Evolutionary conservation across 2,113 vertebrate genomes (phyloP), one percentile per base, ranked within the genome.

Genomic region (Sylvia atricapilla): DNA sequence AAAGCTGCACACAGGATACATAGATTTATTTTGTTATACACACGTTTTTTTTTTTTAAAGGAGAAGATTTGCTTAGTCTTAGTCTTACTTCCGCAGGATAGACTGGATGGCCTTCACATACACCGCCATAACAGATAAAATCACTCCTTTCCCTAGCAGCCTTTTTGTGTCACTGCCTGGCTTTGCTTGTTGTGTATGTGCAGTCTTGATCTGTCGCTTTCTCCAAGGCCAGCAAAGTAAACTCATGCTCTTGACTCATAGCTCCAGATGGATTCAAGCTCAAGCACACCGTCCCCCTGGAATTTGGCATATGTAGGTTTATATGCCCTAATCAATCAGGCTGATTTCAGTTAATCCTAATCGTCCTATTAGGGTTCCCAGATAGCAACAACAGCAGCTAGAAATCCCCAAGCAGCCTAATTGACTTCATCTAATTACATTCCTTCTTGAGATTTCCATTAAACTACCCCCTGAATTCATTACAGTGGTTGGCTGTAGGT

Each of bases 341-440:
- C 74, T 97, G 94, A 97, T 97, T 98, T 96, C 96, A 98, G 91
- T 95, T 97, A 97, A 95, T 97, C 97, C 96, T 98, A 97, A 97
- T 97, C 91, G 93, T 97, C 96, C 97, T 97, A 97, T 97, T 97
- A 98, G 97, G 93, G 96, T 93, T 97, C 90, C 88, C 94, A 96
- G 87, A 94, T 97, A 97, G 90, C 89, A 93, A 96, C 86, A 97
- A 80, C 93, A 97, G 86, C 93, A 97, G 92, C 96, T 92, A 96
- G 93, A 93, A 90, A 97, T 98, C 93, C 96, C 97, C 93, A 94
- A 97, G 96, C 97, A 98, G 96, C 95, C 91, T 97, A 98, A 97
- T 96, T 97, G 97, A 96, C 90, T 96, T 94, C 89, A 96, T 96
- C 97, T 97, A 97, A 97, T 97, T 97, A 96, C 96, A 96, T 97